Evolutionary conservation across 2,888 invertebrate genomes (phyloP), one percentile per base, ranked within the genome.

Genomic region (Axea sp.): DNA sequence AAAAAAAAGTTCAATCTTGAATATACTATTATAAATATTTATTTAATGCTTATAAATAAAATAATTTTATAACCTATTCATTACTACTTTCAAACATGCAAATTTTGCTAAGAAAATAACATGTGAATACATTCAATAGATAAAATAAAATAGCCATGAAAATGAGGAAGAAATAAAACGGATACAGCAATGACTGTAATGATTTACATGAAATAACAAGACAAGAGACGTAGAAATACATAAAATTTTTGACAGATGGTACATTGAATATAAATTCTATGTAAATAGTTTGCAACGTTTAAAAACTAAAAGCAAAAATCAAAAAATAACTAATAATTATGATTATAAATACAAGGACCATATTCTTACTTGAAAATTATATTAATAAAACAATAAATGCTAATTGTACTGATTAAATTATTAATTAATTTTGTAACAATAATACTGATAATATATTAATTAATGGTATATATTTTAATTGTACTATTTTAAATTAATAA

Each of bases 141-240:
- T 43, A 65, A 72, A 31, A 43, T 65, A 59, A 72, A 72, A 59
- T 65, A 37, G 9, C 47, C 33, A 33, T 62, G 28, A 26, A 51
- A 74, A 68, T 59, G 59, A 62, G 73, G 65, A 67, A 57, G 67
- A 47, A 47, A 67, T 73, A 60, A 67, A 73, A 53, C 45, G n/a
- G 22, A 53, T 60, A 45, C 35, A 37, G 33, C n/a, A 47, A 45
- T 55, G 47, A 53, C 62, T 57, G 11, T 24, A 26, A 39, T 62
- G 45, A 71, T 71, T 71, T 71, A 62, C 69, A 49, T 55, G 69
- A 19, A 71, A 55, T 55, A 19, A 47, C 31, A 33, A 49, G 53
- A 57, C 47, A 35, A 28, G 43, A 33, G 22, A 62, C 51, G 73
- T 51, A 59, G 51, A 68, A 67, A 73, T 68, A 45, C 49, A 68